A percentile compares a stretch with the other conserved stretches of the same genome.
Conservation (phyloP, 2,888 invertebrate species). For the Perithous albicinctus region DNA sequence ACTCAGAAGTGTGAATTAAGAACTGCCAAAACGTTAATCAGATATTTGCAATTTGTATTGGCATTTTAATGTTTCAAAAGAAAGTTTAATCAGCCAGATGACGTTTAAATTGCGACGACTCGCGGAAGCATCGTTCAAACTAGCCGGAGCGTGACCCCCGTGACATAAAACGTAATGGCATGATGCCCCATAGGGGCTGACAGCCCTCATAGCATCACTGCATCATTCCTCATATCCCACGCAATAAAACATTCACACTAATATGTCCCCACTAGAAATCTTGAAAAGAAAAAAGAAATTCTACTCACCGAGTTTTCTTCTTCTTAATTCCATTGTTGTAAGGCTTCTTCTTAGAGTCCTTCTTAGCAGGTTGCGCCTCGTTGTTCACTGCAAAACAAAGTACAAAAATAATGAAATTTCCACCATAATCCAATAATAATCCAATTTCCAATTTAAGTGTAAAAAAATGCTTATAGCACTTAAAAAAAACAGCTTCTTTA, state of each 20-base stretch:
- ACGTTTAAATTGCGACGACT: slow-evolving; percentile 46
- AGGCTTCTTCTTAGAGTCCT: slow-evolving; percentile 92
- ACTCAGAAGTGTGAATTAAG: background rate
- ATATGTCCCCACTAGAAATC: too few species aligned
- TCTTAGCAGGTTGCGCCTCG: slow-evolving; percentile 85
- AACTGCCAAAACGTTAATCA: background rate
- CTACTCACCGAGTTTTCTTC: slow-evolving; percentile 94
- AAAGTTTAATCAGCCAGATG: slow-evolving; percentile 61
- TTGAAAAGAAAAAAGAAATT: too few species aligned
- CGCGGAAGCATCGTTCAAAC: background rate
- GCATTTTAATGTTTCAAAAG: background rate
- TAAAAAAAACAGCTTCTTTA: too few species aligned
- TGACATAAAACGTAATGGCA: slow-evolving; percentile 52
- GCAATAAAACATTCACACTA: too few species aligned
- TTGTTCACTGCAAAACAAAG: slow-evolving; percentile 76
- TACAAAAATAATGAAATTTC: background rate
- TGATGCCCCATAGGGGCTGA: slow-evolving; percentile 64
- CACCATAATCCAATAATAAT: background rate
- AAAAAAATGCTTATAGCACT: background rate
- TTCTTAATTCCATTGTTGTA: slow-evolving; percentile 96
- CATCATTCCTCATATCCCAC: slow-evolving; percentile 1
- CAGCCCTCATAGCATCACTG: slow-evolving; percentile 54
- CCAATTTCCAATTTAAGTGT: background rate
- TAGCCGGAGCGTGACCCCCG: slow-evolving; percentile 40
- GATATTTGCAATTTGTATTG: background rate